These are phyloP conservation scores for Urophycis tenuis DNA, from an alignment of 2,797 vertebrate genomes.

Conservation along the genomic window DNA sequence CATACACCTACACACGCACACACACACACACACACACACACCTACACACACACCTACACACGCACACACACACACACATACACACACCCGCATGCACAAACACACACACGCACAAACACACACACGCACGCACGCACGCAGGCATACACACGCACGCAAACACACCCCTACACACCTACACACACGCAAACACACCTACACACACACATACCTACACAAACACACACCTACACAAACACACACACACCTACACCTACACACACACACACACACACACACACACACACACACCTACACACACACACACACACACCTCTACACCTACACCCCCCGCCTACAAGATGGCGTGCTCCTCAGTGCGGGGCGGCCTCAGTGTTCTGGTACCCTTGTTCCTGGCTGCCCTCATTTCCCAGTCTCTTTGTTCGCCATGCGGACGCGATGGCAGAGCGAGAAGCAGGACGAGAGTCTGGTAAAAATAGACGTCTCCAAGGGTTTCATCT, in stretches of 20 bases:
- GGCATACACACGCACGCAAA: neutral
- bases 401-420: slow-evolving; percentile 62
- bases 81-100: slow-evolving; percentile 28
- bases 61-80: too few relatives aligned
- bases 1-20: too few relatives aligned
- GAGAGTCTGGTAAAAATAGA: slow-evolving; percentile 67
- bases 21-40: too few relatives aligned
- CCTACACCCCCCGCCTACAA: too few relatives aligned
- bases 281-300: too few relatives aligned
- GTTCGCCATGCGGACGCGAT: slow-evolving; percentile 47
- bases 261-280: too few relatives aligned
- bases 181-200: too few relatives aligned
- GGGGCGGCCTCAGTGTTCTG: slow-evolving; percentile 43
- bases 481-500: slow-evolving; percentile 52
- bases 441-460: slow-evolving; percentile 60
- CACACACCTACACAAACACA: too few relatives aligned
- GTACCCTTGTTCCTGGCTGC: slow-evolving; percentile 51
- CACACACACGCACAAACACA: slow-evolving; percentile 12
- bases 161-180: too few relatives aligned
- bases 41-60: too few relatives aligned
- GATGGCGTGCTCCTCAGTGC: slow-evolving; percentile 41
- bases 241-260: too few relatives aligned
- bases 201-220: too few relatives aligned
- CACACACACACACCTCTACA: slow-evolving; percentile 1
- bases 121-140: neutral